These are phyloP conservation scores for Phaetusa simplex DNA, from an alignment of 2,113 vertebrate species.

Conservation along the genomic window DNA sequence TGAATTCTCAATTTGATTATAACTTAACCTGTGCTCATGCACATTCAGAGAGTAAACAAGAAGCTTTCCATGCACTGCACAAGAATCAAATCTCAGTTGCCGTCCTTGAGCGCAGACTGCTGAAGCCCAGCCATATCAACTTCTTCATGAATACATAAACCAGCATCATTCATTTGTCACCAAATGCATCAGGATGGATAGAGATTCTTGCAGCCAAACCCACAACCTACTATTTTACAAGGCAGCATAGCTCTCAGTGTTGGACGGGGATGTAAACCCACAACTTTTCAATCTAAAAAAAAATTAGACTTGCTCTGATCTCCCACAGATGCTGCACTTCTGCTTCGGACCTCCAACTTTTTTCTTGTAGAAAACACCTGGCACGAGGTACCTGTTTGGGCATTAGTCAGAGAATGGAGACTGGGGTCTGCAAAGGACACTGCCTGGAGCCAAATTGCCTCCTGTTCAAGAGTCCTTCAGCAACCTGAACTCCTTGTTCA, in stretches of 20 bases:
- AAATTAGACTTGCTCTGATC: background rate
- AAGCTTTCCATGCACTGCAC: background rate
- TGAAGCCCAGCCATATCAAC: background rate
- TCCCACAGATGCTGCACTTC: background rate
- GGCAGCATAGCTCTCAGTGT: background rate
- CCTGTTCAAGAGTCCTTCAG: background rate
- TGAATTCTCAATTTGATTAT: conserved; percentile 7
- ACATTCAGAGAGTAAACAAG: background rate
- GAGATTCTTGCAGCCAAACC: background rate
- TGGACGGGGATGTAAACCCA: background rate
- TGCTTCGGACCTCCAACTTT: background rate
- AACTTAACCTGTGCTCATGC: background rate
- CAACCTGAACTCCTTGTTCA: background rate
- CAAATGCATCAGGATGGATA: background rate
- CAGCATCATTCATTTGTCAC: background rate
- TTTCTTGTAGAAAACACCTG: background rate
- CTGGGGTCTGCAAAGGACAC: background rate
- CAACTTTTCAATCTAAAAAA: background rate
- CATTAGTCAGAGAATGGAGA: background rate
- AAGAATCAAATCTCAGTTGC: background rate
- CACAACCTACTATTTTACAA: background rate
- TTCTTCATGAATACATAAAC: background rate
- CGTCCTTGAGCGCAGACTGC: background rate
- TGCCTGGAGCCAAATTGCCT: background rate
- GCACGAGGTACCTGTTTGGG: background rate